Percentiles rank a stretch among this genome's conserved stretches.
These are phyloP conservation scores for Pandemis corylana DNA, from an alignment of 2,888 invertebrate genomes.

Conservation along the genomic window DNA sequence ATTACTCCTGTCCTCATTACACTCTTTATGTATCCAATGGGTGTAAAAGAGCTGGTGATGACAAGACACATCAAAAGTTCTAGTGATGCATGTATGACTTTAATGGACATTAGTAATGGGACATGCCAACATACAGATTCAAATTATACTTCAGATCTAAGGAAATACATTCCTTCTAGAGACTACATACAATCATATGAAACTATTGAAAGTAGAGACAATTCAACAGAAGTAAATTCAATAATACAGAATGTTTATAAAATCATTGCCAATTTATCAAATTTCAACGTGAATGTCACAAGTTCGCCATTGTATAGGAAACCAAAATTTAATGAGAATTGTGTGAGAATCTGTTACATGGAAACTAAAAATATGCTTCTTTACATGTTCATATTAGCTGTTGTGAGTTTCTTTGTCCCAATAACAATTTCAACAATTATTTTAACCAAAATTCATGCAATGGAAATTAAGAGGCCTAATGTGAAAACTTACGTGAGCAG, in stretches of 20 bases:
- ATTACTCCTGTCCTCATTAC: conserved; percentile 67
- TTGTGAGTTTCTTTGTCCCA: conserved; percentile 76
- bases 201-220: conserved; percentile 50
- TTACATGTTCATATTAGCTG: conserved; percentile 69
- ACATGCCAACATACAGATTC: conserved; percentile 53
- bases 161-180: conserved; percentile 56
- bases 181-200: conserved; percentile 65
- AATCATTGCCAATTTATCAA: conserved; percentile 62
- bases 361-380: conserved; percentile 69
- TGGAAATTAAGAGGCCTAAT: conserved; percentile 64
- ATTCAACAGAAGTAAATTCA: conserved; percentile 56
- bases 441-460: conserved; percentile 72
- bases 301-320: conserved; percentile 55
- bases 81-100: conserved; percentile 64
- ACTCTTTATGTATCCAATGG: conserved; percentile 71
- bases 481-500: conserved; percentile 69
- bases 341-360: conserved; percentile 71
- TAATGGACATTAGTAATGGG: conserved; percentile 60
- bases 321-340: conserved; percentile 59
- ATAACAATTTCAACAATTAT: conserved; percentile 74
- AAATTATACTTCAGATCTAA: conserved; percentile 56
- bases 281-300: conserved; percentile 59
- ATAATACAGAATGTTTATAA: conserved; percentile 67
- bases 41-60: conserved; percentile 61
- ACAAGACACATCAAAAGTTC: conserved; percentile 52